A percentile compares a stretch with the other conserved stretches of the same genome.
phyloP scores from a whole-genome alignment of 1,140 invertebrate species.

The Papilio polytes region DNA sequence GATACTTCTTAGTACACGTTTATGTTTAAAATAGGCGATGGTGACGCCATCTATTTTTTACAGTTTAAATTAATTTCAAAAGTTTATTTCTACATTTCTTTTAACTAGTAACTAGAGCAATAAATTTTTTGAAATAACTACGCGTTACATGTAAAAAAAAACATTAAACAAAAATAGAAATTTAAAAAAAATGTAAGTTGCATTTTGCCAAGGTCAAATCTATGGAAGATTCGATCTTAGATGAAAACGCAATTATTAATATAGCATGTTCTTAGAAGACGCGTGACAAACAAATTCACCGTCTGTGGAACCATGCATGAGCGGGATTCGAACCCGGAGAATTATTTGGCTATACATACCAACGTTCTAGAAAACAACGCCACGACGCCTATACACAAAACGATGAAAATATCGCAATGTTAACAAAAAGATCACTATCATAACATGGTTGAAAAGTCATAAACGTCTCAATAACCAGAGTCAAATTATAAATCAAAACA shows the following conservation, averaged over 20 bases:
- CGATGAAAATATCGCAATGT: not conserved
- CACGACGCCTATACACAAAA: not conserved
- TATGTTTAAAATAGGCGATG: not conserved
- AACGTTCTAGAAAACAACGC: not conserved
- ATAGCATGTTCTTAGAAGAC: constrained; percentile 82
- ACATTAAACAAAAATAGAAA: not conserved
- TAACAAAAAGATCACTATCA: not conserved
- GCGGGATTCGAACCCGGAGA: constrained; percentile 58
- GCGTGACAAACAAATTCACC: constrained; percentile 62
- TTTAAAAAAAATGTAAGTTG: constrained; percentile 62
- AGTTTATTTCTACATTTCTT: not conserved
- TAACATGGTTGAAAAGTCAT: not conserved
- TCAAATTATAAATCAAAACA: constrained; percentile 42
- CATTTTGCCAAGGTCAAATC: constrained; percentile 51
- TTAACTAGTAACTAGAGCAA: too few relatives aligned
- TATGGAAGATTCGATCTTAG: constrained; percentile 55
- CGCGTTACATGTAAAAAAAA: not conserved
- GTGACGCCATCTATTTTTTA: not conserved
- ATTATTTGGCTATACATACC: not conserved
- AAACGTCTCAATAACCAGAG: constrained; percentile 29
- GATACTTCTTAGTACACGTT: not conserved
- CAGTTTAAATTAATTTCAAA: not conserved
- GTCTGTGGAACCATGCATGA: constrained; percentile 79
- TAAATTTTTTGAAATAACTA: not conserved
- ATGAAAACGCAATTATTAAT: constrained; percentile 60